Conservation (phyloP, 2,888 invertebrate species). For the Diplazon laetatorius region DNA sequence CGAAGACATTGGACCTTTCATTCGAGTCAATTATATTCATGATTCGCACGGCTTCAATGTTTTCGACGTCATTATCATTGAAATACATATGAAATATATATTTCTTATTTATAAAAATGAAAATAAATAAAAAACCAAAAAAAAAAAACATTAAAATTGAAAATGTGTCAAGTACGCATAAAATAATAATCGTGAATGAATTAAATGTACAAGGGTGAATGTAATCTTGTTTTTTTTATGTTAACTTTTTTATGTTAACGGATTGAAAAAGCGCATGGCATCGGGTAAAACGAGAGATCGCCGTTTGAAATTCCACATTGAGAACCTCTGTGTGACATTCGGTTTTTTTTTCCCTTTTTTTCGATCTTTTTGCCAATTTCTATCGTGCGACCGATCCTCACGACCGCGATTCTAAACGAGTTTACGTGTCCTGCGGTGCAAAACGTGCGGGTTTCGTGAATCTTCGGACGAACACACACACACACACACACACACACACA, state of each 20-base stretch:
- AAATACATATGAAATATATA: too few species aligned
- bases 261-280: not conserved
- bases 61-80: too few species aligned
- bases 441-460: constrained; percentile 36
- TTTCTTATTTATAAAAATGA: too few species aligned
- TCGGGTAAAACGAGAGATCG: constrained; percentile 19
- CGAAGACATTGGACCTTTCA: not conserved
- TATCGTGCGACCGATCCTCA: constrained; percentile 53
- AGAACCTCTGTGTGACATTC: constrained; percentile 55
- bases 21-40: not conserved
- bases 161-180: constrained; percentile 1
- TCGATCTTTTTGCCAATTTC: constrained; percentile 52
- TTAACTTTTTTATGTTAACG: not conserved
- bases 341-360: constrained; percentile 43
- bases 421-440: constrained; percentile 56
- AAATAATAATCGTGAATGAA: not conserved
- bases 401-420: constrained; percentile 58
- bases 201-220: not conserved
- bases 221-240: not conserved
- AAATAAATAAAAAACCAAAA: not conserved
- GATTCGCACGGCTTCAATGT: too few species aligned
- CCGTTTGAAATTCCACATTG: constrained; percentile 51
- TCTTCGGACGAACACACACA: constrained; percentile 22
- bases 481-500: constrained; percentile 28
- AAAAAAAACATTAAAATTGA: not conserved